Evolutionary conservation across 2,888 invertebrate species (phyloP).

Genomic region (Apodemia hepburni): DNA sequence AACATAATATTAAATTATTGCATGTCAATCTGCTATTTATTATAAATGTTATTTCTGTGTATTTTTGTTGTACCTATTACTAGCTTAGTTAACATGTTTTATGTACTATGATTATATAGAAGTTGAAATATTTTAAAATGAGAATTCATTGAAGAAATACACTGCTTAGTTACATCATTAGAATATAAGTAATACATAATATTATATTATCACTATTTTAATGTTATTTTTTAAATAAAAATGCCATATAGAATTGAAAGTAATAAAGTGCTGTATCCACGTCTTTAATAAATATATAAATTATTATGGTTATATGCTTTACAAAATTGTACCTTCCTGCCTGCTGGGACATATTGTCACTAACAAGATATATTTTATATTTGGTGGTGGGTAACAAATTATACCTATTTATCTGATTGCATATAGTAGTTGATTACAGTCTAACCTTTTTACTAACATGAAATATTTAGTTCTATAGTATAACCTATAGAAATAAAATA

Average conservation of each 20-base stretch:
- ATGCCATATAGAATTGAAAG: conserved; percentile 32
- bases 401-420: conserved; percentile 43
- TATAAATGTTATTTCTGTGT: conserved; percentile 13
- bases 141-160: not conserved
- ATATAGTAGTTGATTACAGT: conserved; percentile 45
- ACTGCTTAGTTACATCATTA: conserved; percentile 3
- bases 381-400: conserved; percentile 64
- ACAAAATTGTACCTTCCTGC: conserved; percentile 80
- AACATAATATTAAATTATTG: conserved; percentile 22
- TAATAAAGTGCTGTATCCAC: conserved; percentile 28
- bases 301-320: conserved; percentile 76
- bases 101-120: conserved; percentile 14
- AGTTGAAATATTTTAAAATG: conserved; percentile 15
- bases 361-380: conserved; percentile 59
- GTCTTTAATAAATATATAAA: conserved; percentile 36
- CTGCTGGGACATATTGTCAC: conserved; percentile 74
- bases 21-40: conserved; percentile 9
- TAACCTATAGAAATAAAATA: conserved; percentile 34
- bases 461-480: conserved; percentile 46
- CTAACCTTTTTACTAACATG: conserved; percentile 51
- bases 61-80: not conserved
- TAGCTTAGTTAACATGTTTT: conserved; percentile 6
- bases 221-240: conserved; percentile 28
- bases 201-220: conserved; percentile 17
- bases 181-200: conserved; percentile 2